Conservation (phyloP, 2,888 invertebrate species). For the Mesorhabditis belari region DNA sequence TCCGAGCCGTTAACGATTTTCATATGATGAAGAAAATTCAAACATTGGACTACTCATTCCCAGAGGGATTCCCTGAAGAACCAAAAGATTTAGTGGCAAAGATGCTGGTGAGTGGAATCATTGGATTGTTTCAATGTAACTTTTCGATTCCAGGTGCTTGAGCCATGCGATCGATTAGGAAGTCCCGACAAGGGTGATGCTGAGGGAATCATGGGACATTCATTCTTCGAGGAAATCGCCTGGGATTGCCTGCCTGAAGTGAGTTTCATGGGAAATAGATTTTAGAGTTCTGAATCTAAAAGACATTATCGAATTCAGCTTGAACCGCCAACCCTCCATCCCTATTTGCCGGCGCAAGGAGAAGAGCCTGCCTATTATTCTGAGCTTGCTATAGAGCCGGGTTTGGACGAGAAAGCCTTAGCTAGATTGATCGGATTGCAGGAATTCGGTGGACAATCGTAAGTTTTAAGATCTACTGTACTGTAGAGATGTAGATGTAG, state of each 20-base stretch:
- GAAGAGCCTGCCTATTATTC: constrained; percentile 66
- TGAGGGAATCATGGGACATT: constrained; percentile 74
- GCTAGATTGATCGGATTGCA: not conserved
- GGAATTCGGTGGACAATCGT: not conserved
- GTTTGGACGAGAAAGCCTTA: constrained; percentile 69
- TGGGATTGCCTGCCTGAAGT: constrained; percentile 10
- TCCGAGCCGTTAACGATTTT: constrained; percentile 82
- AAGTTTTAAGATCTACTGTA: too few relatives aligned
- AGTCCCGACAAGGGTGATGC: constrained; percentile 58
- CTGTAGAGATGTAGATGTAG: too few relatives aligned
- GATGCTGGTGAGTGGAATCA: constrained; percentile 62
- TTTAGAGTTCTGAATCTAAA: not conserved
- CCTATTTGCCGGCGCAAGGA: constrained; percentile 71
- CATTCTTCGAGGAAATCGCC: constrained; percentile 59
- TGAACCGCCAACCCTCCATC: constrained; percentile 53
- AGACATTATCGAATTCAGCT: not conserved
- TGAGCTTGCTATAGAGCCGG: constrained; percentile 66
- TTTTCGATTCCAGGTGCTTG: constrained; percentile 6
- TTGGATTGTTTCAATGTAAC: not conserved
- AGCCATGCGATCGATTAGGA: constrained; percentile 75
- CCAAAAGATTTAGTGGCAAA: constrained; percentile 82
- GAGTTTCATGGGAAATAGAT: too few relatives aligned
- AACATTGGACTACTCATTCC: constrained; percentile 78
- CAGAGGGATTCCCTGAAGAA: constrained; percentile 77
- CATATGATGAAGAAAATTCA: constrained; percentile 90